Conservation (phyloP, 2,888 invertebrate species). For the Cactoblastis cactorum region DNA sequence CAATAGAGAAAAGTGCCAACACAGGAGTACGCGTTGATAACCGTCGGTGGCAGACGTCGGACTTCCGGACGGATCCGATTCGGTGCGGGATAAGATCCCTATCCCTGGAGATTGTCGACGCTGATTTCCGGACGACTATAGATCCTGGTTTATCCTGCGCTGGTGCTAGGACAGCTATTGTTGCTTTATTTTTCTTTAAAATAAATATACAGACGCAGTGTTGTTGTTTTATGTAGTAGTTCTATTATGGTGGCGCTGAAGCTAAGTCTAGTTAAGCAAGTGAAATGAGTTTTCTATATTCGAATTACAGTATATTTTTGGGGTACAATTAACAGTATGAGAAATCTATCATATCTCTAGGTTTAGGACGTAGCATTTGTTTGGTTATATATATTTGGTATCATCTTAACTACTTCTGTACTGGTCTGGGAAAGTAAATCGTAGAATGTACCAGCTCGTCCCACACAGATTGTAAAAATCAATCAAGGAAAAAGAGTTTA, state of each 20-base stretch:
- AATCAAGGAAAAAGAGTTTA: too few relatives aligned
- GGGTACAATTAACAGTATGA: not conserved
- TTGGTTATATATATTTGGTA: too few relatives aligned
- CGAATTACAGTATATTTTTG: not conserved
- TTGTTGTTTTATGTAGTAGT: not conserved
- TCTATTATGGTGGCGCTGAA: not conserved
- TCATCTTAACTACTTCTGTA: too few relatives aligned
- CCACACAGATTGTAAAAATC: too few relatives aligned
- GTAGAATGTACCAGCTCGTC: too few relatives aligned
- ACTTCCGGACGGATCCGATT: constrained; percentile 55
- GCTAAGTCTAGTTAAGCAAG: not conserved
- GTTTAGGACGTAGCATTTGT: too few relatives aligned
- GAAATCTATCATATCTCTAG: too few relatives aligned
- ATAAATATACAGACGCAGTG: constrained; percentile 12
- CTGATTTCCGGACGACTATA: constrained; percentile 56
- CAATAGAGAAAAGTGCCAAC: constrained; percentile 47
- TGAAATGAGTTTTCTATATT: too few relatives aligned
- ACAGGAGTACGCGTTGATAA: constrained; percentile 56
- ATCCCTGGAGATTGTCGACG: constrained; percentile 55
- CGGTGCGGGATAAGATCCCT: constrained; percentile 53
- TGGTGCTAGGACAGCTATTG: constrained; percentile 51
- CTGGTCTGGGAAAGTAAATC: too few relatives aligned
- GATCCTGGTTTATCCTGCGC: constrained; percentile 45
- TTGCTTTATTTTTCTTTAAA: constrained; percentile 29
- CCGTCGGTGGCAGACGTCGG: constrained; percentile 54